A percentile compares a stretch with the other conserved stretches of the same genome.
phyloP scores from a whole-genome alignment of 1,140 invertebrate genomes.

The Ooceraea biroi region DNA sequence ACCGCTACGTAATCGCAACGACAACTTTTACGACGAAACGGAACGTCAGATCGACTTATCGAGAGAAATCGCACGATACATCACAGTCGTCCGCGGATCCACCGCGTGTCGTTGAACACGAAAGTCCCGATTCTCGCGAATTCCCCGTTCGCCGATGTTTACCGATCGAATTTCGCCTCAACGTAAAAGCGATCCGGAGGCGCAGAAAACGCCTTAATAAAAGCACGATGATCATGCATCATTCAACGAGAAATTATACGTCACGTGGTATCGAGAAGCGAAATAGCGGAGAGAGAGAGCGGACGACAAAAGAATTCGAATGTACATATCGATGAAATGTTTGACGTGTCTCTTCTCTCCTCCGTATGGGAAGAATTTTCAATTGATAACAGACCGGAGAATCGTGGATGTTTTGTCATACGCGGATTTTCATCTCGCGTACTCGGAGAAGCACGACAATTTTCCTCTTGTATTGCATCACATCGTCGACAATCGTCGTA shows the following conservation, averaged over 20 bases:
- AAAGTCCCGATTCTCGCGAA: not conserved
- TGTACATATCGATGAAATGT: constrained; percentile 13
- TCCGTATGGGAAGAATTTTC: constrained; percentile 22
- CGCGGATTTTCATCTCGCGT: constrained; percentile 42
- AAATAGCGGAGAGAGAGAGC: not conserved
- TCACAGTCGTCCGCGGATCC: not conserved
- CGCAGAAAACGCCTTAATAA: not conserved
- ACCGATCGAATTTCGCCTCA: not conserved
- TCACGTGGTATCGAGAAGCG: not conserved
- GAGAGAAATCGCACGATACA: constrained; percentile 20
- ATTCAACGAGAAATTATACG: not conserved
- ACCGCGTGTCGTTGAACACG: not conserved
- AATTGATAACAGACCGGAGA: constrained; percentile 35
- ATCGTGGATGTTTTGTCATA: constrained; percentile 23
- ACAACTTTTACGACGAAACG: constrained; percentile 3
- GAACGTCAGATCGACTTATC: constrained; percentile 32
- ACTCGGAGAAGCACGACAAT: constrained; percentile 38
- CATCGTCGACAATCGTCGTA: constrained; percentile 14
- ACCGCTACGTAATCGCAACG: constrained; percentile 50
- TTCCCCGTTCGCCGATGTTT: not conserved
- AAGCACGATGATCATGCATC: not conserved
- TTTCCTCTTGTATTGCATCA: constrained; percentile 32
- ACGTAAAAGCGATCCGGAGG: not conserved
- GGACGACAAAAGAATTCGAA: constrained; percentile 16
- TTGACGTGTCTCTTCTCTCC: not conserved